Percentiles rank a stretch among this genome's conserved stretches.
Evolutionary conservation across 2,113 vertebrate species (phyloP).

Genomic region (Takifugu flavidus): DNA sequence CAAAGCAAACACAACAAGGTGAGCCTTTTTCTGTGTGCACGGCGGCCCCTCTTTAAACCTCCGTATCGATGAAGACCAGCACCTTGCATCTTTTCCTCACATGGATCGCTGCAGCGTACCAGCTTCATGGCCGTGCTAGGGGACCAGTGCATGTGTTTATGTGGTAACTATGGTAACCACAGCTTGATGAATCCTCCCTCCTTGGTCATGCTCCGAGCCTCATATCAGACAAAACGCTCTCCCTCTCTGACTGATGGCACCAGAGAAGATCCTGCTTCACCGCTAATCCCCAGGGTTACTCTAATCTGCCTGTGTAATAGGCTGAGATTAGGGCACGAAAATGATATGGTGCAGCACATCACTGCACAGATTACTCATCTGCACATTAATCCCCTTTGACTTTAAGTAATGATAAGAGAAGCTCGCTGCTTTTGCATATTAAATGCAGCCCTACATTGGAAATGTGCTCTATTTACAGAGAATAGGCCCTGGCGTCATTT

Average conservation of each 20-base stretch:
- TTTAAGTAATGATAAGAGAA: constrained; percentile 45
- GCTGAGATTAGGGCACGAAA: constrained; percentile 50
- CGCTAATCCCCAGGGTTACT: constrained; percentile 47
- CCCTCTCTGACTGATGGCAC: not conserved
- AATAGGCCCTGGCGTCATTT: not conserved
- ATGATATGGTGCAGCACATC: constrained; percentile 46
- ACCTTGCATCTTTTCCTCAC: constrained; percentile 3
- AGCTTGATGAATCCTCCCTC: not conserved
- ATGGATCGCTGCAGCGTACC: not conserved
- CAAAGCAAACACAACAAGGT: too few relatives aligned
- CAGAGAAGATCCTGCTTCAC: constrained; percentile 9
- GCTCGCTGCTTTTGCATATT: constrained; percentile 12
- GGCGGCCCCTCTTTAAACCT: not conserved
- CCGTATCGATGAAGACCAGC: too few relatives aligned
- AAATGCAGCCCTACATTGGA: constrained; percentile 13
- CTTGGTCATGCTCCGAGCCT: not conserved
- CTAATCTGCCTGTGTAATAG: constrained; percentile 51
- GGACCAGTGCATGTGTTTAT: not conserved
- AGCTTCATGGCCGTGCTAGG: not conserved
- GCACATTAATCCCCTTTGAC: constrained; percentile 29
- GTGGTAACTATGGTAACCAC: not conserved
- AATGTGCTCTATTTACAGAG: constrained; percentile 21
- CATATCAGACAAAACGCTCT: constrained; percentile 1
- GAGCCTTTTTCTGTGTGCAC: constrained; percentile 8
- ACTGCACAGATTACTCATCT: constrained; percentile 55